These are phyloP conservation scores for Pseudorectes ferrugineus DNA, from an alignment of 2,113 vertebrate genomes.

Conservation along the genomic window DNA sequence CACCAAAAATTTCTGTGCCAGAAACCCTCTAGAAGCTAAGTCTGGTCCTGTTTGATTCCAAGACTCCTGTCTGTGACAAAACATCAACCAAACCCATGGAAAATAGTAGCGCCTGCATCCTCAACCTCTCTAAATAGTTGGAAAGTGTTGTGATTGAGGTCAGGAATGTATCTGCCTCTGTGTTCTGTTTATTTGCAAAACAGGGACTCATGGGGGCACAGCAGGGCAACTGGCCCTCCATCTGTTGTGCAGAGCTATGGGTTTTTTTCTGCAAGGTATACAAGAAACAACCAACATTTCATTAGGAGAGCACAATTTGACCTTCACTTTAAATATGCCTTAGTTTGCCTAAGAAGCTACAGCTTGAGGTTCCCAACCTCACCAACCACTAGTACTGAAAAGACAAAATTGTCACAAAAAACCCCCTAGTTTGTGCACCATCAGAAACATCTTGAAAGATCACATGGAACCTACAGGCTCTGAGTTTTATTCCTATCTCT, in stretches of 20 bases:
- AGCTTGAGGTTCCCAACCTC: neutral
- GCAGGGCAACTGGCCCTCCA: slow-evolving; percentile 26
- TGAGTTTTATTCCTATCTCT: neutral
- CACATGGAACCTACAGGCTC: neutral
- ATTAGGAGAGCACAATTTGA: neutral
- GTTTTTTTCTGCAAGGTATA: neutral
- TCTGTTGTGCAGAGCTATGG: neutral
- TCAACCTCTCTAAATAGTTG: neutral
- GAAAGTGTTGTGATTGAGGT: neutral
- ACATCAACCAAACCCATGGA: neutral
- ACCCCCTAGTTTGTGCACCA: fast-evolving
- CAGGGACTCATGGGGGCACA: neutral
- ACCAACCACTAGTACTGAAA: neutral
- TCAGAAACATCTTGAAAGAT: neutral
- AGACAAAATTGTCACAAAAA: neutral
- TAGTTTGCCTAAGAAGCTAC: neutral
- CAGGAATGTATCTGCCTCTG: neutral
- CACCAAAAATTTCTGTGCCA: neutral
- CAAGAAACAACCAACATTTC: neutral
- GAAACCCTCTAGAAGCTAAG: neutral
- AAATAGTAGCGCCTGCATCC: neutral
- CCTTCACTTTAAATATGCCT: neutral
- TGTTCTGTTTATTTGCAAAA: neutral
- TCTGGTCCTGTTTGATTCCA: neutral
- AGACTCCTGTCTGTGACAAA: neutral